These are phyloP conservation scores for Gallinago stenura DNA, from an alignment of 2,797 vertebrate species.

Conservation along the genomic window DNA sequence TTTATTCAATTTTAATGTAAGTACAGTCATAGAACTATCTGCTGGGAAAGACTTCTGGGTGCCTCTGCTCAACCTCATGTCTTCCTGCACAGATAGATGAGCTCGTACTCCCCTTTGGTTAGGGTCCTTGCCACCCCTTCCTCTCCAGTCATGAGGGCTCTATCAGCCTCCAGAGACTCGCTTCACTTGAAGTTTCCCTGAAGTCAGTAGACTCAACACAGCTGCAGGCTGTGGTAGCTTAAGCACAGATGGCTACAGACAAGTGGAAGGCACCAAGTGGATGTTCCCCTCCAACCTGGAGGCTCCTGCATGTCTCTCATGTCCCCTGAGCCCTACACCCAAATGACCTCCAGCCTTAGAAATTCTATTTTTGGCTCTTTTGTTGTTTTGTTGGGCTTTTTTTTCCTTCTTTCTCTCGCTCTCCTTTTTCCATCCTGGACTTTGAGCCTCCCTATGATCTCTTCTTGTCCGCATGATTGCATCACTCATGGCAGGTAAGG, in stretches of 20 bases:
- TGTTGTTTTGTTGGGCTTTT: neutral
- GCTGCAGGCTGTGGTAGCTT: neutral
- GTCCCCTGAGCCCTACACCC: neutral
- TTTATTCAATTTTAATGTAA: slow-evolving; percentile 36
- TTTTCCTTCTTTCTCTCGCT: neutral
- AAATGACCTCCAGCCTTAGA: neutral
- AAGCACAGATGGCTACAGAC: neutral
- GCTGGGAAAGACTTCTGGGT: neutral
- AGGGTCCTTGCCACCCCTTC: neutral
- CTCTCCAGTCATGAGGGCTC: neutral
- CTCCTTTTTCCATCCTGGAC: neutral
- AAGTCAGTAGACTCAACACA: neutral
- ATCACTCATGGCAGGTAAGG: slow-evolving; percentile 25
- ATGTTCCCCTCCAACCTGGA: neutral
- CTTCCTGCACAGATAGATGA: neutral
- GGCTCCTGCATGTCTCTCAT: neutral
- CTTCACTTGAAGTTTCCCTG: neutral
- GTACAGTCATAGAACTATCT: neutral
- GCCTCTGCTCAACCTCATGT: neutral
- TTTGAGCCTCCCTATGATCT: slow-evolving; percentile 16
- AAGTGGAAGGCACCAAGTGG: neutral
- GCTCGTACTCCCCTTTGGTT: neutral
- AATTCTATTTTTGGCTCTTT: neutral
- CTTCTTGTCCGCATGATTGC: neutral
- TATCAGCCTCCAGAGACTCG: neutral